Evolutionary conservation across 2,888 invertebrate genomes (phyloP).

Genomic region (Latrodectus hesperus): DNA sequence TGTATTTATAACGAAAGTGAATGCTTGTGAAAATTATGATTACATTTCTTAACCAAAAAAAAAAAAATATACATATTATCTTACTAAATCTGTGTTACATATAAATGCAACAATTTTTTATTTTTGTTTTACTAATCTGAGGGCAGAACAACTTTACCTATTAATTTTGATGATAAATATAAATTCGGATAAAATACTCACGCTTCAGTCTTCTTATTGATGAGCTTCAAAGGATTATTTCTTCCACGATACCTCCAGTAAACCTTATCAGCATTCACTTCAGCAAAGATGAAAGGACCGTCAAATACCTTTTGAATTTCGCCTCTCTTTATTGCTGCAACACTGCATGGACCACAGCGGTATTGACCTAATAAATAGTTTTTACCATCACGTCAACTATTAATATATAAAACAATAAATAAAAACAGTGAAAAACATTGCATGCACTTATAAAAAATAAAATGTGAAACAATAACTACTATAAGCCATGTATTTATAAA

Average conservation of each 20-base stretch:
- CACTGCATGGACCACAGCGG: constrained; percentile 90
- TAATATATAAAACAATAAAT: too few relatives aligned
- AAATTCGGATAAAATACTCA: constrained; percentile 72
- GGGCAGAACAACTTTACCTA: neutral
- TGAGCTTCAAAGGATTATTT: constrained; percentile 83
- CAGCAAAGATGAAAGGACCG: constrained; percentile 88
- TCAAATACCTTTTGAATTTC: constrained; percentile 89
- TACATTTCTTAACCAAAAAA: too few relatives aligned
- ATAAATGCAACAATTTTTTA: neutral
- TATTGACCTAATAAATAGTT: constrained; percentile 77
- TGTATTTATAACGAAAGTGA: too few relatives aligned
- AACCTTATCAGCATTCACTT: constrained; percentile 95
- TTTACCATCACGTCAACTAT: too few relatives aligned
- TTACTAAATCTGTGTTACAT: neutral
- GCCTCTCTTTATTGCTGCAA: constrained; percentile 87
- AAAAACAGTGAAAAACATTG: too few relatives aligned
- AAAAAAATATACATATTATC: too few relatives aligned
- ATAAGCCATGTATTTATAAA: too few relatives aligned
- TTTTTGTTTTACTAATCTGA: neutral
- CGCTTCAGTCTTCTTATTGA: constrained; percentile 84
- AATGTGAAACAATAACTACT: too few relatives aligned
- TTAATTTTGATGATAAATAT: neutral
- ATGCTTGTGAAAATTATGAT: too few relatives aligned
- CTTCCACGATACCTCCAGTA: constrained; percentile 87
- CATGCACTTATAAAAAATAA: too few relatives aligned